Percentiles rank a stretch among this genome's conserved stretches.
Conservation (phyloP, 2,113 vertebrate species). For the Spea bombifrons region DNA sequence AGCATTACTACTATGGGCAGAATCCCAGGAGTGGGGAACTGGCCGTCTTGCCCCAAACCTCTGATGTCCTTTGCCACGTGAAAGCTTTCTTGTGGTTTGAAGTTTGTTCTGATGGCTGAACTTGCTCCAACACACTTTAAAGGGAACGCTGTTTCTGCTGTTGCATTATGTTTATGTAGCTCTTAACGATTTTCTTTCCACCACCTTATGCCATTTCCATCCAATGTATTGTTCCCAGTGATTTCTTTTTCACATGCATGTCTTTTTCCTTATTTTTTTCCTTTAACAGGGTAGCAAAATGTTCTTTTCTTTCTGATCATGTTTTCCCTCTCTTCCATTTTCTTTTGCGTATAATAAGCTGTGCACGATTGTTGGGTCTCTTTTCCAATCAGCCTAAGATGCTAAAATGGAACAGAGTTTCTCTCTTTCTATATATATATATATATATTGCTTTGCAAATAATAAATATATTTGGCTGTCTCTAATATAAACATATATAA, state of each 20-base stretch:
- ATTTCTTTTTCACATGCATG: conserved; percentile 73
- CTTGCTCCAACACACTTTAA: neutral
- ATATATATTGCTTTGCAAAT: conserved; percentile 51
- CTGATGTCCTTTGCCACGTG: too few species aligned
- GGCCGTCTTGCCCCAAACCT: too few species aligned
- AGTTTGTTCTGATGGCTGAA: too few species aligned
- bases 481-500: neutral
- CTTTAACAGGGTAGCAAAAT: conserved; percentile 74
- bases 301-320: conserved; percentile 51
- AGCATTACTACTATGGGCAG: too few species aligned
- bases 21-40: too few species aligned
- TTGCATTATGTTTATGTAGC: neutral
- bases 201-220: conserved; percentile 53
- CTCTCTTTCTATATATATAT: too few species aligned
- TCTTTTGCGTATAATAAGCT: conserved; percentile 52
- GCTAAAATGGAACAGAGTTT: too few species aligned
- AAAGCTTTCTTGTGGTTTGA: too few species aligned
- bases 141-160: neutral
- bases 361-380: conserved; percentile 57
- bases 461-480: neutral
- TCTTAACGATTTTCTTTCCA: neutral
- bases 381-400: conserved; percentile 44
- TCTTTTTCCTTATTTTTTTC: conserved; percentile 52
- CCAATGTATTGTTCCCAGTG: conserved; percentile 60
- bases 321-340: conserved; percentile 49